Base-by-base conservation (phyloP, 92 coral and sea anemone species). In the Phenganax marumi region DNA sequence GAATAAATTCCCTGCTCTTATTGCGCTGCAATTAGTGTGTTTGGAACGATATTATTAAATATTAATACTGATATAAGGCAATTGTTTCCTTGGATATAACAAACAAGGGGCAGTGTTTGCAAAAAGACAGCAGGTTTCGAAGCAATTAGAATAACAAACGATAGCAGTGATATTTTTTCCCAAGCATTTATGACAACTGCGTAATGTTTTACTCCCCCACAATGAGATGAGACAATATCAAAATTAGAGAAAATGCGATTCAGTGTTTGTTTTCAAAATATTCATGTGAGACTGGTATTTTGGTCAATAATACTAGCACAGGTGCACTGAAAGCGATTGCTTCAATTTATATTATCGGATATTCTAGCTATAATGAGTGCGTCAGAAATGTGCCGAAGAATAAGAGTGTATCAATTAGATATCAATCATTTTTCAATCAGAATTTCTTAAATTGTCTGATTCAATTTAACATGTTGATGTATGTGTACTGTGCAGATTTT, bases 71-170 rank as follows among this genome's bases (percentile, higher is more conserved):
- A 72, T 50, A 49, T 7, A 50, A 26, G 68, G 50, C 54, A 57
- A 55, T 13, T 62, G 81, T 76, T 49, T 76, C 81, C 81, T 8
- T 25, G 81, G 81, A 22, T 50, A 76, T 56, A 14, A 21, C 49
- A 56, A 54, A 76, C 52, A 54, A 54, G 17, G 50, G 11, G 47
- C 5, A 64, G 11, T 13, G 26, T 21, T 64, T 64, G 12, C 12
- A 13, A 22, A 10, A 25, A 58, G 43, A 66, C 72, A 66, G 17
- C 72, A 39, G 50, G 50, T 66, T 66, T 23, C 17, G 0, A 25
- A 14, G 49, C 49, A 66, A 66, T 66, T 66, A 66, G 49, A 25
- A 0, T 23, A 66, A 66, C 10, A n/a, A 19, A n/a, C 3, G 43
- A 47, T 10, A 39, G 0, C 14, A 66, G 26, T 66, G 50, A 39